Evolutionary conservation across 2,797 vertebrate species (phyloP), one percentile per base, ranked within the genome.

Genomic region (Centropyge bicolor): DNA sequence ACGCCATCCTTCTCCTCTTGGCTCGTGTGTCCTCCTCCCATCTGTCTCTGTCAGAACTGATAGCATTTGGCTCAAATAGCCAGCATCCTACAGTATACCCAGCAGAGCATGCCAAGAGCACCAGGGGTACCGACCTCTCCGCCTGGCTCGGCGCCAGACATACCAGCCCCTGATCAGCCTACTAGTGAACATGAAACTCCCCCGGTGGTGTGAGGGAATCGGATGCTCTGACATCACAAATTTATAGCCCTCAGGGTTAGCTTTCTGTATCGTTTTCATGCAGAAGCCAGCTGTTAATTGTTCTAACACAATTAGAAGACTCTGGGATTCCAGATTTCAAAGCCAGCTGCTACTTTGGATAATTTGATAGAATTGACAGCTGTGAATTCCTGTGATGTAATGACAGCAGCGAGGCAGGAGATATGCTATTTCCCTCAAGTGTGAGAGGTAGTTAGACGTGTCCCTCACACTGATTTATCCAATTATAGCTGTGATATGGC

Each of bases 381-480:
- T 70, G 73, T 80, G 49, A 81, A 78, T 69, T 67, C 48, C 35
- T 57, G 35, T 59, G 48, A 76, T 70, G 49, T 70, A 65, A 69
- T 54, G 40, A 45, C 36, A 66, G 35, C 51, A 72, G 54, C 31
- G 3, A 61, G 56, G 76, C 60, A 55, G 56, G 52, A 70, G 54
- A 82, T 59, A 45, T 79, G n/a, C n/a, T n/a, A n/a, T n/a, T n/a
- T n/a, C n/a, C n/a, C n/a, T n/a, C 7, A 48, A 70, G 77, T 67
- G 46, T 80, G 67, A 79, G 61, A 64, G 46, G 38, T 61, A 75
- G 59, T 74, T 55, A 66, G 54, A 76, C 63, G 22, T 46, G 76
- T 82, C 84, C 70, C 27, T 88, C 83, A 86, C 71, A 72, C 36
- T 76, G 72, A 85, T 81, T 80, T 70, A 85, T 83, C 59, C 74